phyloP scores from a whole-genome alignment of 2,113 vertebrate species.

The Ptilorrhoa leucosticta region DNA sequence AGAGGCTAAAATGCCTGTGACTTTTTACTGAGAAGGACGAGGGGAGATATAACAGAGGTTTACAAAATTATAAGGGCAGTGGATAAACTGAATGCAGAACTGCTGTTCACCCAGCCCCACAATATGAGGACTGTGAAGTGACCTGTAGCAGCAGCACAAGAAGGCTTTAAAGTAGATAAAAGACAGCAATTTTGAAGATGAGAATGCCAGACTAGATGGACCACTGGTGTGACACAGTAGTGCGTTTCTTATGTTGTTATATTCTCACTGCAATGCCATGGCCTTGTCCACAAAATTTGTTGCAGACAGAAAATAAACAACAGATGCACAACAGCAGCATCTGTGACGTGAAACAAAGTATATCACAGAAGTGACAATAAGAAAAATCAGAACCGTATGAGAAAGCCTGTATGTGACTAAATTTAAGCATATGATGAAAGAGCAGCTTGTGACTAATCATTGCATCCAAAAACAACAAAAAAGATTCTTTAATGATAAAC shows the following conservation, averaged over 20 bases:
- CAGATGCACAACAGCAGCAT: slow-evolving; percentile 15
- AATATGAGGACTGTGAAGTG: not conserved
- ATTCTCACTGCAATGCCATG: not conserved
- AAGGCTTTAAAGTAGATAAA: not conserved
- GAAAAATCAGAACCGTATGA: slow-evolving; percentile 47
- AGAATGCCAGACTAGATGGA: not conserved
- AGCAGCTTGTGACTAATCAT: slow-evolving; percentile 20
- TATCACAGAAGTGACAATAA: slow-evolving; percentile 31
- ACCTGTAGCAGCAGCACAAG: not conserved
- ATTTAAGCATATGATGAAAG: slow-evolving; percentile 31
- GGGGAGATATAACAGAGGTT: not conserved
- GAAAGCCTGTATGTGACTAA: slow-evolving; percentile 8
- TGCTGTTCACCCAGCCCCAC: not conserved
- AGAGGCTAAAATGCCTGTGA: not conserved
- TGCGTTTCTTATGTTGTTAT: not conserved
- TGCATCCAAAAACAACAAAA: not conserved
- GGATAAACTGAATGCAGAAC: not conserved
- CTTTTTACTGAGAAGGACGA: not conserved
- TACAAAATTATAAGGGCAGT: not conserved
- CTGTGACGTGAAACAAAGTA: not conserved
- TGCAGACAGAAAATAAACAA: slow-evolving; percentile 27
- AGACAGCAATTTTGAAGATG: not conserved
- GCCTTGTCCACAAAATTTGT: not conserved
- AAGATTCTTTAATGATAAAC: not conserved
- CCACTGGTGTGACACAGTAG: not conserved